phyloP scores from a whole-genome alignment of 2,113 vertebrate species.

The Asarcornis scutulata region DNA sequence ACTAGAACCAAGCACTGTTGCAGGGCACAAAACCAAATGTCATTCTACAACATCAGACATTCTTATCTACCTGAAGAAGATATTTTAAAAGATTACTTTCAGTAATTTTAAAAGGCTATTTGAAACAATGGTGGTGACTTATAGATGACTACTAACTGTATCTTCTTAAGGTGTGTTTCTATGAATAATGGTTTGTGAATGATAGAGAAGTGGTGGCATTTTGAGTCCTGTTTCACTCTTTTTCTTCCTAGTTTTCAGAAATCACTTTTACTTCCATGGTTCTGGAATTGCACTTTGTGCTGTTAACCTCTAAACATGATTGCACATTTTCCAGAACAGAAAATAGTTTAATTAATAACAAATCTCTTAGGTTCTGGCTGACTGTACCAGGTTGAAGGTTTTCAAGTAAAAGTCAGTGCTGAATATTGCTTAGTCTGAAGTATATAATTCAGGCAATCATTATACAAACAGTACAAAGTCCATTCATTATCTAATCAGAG shows the following conservation, averaged over 20 bases:
- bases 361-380: background rate
- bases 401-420: background rate
- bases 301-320: background rate
- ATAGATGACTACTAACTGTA: background rate
- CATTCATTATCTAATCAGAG: background rate
- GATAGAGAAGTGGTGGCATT: background rate
- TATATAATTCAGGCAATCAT: background rate
- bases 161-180: background rate
- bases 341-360: background rate
- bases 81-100: background rate
- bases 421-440: background rate
- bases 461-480: conserved; percentile 2
- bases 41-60: background rate
- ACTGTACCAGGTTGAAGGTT: background rate
- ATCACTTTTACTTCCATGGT: background rate
- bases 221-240: background rate
- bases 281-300: background rate
- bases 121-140: background rate
- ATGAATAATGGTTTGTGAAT: background rate
- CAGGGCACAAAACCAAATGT: background rate
- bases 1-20: background rate
- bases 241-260: background rate
- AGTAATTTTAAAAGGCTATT: background rate
- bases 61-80: background rate
- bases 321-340: background rate